These are phyloP conservation scores for Coryphaenoides rupestris DNA, from an alignment of 2,113 vertebrate genomes.

Conservation along the genomic window DNA sequence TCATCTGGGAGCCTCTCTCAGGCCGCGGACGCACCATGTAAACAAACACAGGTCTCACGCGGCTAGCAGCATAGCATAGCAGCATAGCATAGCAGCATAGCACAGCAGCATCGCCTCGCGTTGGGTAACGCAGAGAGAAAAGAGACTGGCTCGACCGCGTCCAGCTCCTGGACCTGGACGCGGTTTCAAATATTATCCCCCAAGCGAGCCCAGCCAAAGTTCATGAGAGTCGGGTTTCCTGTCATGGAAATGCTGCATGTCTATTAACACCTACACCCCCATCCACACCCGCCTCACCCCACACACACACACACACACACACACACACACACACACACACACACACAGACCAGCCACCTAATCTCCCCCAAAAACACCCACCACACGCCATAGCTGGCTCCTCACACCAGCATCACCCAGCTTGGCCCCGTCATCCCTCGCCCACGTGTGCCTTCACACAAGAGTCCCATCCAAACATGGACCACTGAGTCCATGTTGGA, in stretches of 20 bases:
- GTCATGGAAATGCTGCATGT: constrained; percentile 62
- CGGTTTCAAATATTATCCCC: constrained; percentile 53
- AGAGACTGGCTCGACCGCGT: constrained; percentile 37
- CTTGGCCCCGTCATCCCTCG: background rate
- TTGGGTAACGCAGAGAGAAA: constrained; percentile 66
- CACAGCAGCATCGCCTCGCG: constrained; percentile 64
- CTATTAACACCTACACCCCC: constrained; percentile 60
- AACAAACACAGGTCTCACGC: constrained; percentile 60
- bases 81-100: constrained; percentile 71
- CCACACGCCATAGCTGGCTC: background rate
- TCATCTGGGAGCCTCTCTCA: constrained; percentile 45
- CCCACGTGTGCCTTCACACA: no score
- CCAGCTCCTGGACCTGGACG: constrained; percentile 18
- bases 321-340: no score
- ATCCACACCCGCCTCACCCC: no score
- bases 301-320: no score
- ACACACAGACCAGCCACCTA: no score
- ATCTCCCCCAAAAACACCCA: no score
- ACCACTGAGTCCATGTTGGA: background rate
- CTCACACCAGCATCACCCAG: constrained; percentile 22
- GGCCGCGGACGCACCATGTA: constrained; percentile 62
- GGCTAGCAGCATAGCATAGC: constrained; percentile 61
- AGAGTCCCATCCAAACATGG: no score
- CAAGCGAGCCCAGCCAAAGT: constrained; percentile 33
- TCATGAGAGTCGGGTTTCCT: constrained; percentile 56